phyloP scores from a whole-genome alignment of 2,797 vertebrate species.

The Epinephelus malabaricus region DNA sequence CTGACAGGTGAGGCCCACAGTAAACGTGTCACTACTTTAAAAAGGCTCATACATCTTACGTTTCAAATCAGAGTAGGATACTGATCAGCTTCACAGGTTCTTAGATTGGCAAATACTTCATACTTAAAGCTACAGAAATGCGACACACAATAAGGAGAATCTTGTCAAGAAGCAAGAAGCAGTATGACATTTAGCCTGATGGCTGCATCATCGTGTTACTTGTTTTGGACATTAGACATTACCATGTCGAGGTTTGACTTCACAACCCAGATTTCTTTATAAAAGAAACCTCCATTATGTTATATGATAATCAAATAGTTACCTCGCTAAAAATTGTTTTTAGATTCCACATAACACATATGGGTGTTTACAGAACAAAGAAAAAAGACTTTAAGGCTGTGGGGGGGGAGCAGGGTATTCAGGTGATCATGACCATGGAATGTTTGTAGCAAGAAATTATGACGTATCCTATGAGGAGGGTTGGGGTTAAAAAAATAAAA shows the following conservation, averaged over 20 bases:
- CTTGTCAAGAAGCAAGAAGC: constrained; percentile 28
- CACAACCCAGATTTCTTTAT: constrained; percentile 57
- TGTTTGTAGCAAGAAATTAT: constrained; percentile 77
- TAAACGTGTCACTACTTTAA: constrained; percentile 52
- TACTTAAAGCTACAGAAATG: constrained; percentile 40
- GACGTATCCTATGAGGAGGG: constrained; percentile 39
- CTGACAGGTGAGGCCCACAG: constrained; percentile 54
- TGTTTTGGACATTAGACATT: constrained; percentile 18
- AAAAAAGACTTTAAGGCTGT: constrained; percentile 62
- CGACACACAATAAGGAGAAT: constrained; percentile 27
- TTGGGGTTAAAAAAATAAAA: constrained; percentile 46
- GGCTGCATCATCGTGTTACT: constrained; percentile 35
- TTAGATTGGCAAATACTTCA: constrained; percentile 49
- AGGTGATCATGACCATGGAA: constrained; percentile 77
- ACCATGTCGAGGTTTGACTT: constrained; percentile 13
- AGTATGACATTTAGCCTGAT: neutral
- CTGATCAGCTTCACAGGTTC: constrained; percentile 53
- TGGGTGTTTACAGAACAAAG: constrained; percentile 14
- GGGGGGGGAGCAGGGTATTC: constrained; percentile 48
- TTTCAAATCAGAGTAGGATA: constrained; percentile 36
- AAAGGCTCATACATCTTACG: constrained; percentile 38
- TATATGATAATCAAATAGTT: constrained; percentile 18
- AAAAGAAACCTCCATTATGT: constrained; percentile 57
- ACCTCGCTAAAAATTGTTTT: constrained; percentile 11
- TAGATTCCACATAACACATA: constrained; percentile 1